Base-by-base conservation (phyloP, 2,113 vertebrate species). In the Mesocricetus auratus region DNA sequence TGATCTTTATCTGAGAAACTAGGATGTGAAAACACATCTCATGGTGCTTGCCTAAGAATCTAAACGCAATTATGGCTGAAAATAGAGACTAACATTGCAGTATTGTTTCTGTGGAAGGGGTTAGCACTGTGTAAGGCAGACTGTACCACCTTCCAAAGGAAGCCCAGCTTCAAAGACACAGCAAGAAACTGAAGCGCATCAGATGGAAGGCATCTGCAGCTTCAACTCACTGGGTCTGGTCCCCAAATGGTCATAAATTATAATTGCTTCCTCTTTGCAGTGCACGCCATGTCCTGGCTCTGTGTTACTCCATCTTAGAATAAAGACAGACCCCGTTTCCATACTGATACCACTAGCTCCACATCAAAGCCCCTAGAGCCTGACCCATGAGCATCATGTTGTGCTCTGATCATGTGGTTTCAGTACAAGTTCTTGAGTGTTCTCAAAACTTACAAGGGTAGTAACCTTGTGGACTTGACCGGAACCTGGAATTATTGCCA, bases 321-420 rank as follows among this genome's bases (percentile, higher is more conserved):
- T 45, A 7, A 47, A 36, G 4, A 0, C 0, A 16, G 19, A 19
- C 4, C 16, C 3, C 0, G 4, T 12, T 21, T 36, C 17, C 26
- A 7, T 24, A 50, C 0, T 33, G 11, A 2, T 12, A 0, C 4
- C 17, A 2, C 9, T 5, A 47, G n/a, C 16, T 36, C 0, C 0
- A 0, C 74, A 58, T 21, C 45, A 47, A 33, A 47, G 47, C 0
- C 12, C 1, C 47, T 39, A 3, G 3, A 13, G 16, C 26, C 68
- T 0, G 3, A 39, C 13, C n/a, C 0, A 2, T 1, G 4, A 5
- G 9, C 31, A n/a, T 4, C 9, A 0, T 21, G 1, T 17, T 0
- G 0, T 36, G 21, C 42, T 33, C 2, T 0, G 0, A 10, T 15
- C 71, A n/a, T 3, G 3, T 39, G 3, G 3, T 69, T 45, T 21